phyloP scores from a whole-genome alignment of 2,888 invertebrate species.

The Macroteleia sp. region DNA sequence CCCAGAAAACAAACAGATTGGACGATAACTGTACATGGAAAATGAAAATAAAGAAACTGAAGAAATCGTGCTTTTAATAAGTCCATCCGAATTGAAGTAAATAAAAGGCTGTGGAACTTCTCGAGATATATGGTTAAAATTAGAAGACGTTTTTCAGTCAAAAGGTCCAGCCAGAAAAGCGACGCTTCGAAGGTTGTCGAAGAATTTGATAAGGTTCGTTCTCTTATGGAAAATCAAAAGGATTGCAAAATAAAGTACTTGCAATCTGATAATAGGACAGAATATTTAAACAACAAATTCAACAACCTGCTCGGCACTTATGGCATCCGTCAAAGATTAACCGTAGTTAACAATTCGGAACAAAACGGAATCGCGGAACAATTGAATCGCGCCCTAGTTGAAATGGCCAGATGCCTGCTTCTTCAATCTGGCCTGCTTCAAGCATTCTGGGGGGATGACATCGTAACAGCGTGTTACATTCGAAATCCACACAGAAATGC shows the following conservation, averaged over 20 bases:
- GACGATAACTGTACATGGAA: too few relatives aligned
- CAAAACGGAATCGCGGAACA: conserved; percentile 29
- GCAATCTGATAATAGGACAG: conserved; percentile 14
- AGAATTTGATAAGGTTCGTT: conserved; percentile 56
- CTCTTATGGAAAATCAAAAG: conserved; percentile 52
- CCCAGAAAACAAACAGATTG: too few relatives aligned
- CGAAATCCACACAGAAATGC: neutral
- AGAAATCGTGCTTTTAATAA: too few relatives aligned
- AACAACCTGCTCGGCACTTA: neutral
- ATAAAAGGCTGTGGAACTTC: too few relatives aligned
- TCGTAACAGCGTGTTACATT: neutral
- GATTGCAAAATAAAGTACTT: conserved; percentile 12
- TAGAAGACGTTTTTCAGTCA: too few relatives aligned
- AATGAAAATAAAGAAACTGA: too few relatives aligned
- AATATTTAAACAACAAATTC: conserved; percentile 18
- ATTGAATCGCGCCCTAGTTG: conserved; percentile 20
- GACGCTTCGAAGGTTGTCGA: conserved; percentile 58
- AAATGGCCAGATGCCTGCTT: conserved; percentile 17
- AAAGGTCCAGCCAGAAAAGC: too few relatives aligned
- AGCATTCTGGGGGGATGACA: neutral
- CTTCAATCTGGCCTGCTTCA: conserved; percentile 9
- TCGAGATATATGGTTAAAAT: too few relatives aligned
- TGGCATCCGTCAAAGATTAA: conserved; percentile 16
- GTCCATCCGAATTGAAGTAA: too few relatives aligned
- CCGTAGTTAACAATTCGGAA: conserved; percentile 27